Base-by-base conservation (phyloP, 2,888 invertebrate genomes). In the Acrobasis repandana region DNA sequence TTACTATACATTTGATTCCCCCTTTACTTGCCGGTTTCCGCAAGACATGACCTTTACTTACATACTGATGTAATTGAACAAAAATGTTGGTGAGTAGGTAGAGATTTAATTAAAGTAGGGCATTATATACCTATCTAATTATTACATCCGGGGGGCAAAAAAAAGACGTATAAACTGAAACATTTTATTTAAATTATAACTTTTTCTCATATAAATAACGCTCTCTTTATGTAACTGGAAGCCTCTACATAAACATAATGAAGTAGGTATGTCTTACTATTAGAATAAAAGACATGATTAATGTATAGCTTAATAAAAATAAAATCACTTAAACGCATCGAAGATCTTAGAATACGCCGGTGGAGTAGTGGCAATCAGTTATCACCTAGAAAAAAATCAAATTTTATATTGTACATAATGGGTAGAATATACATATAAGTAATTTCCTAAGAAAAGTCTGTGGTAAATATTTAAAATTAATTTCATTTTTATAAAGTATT, bases 161-260 rank as follows among this genome's bases (percentile, higher is more conserved):
- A 71, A 65, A 54, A 64, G 2, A 48, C 9, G 48, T 66, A 67
- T 77, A 77, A 87, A 89, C 86, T 86, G 84, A 89, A 88, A 88
- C 86, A 85, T 85, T 87, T 90, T 88, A 88, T 85, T 88, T 83
- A 88, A 86, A 85, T 85, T 83, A 87, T 85, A 90, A 88, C 79
- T 83, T 78, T 82, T 78, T 75, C 72, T 86, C 78, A 85, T 86
- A 88, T 90, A 90, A 87, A 90, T 90, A 88, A 88, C 81, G 83
- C 79, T 90, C 83, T 88, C 66, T 84, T 88, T 82, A 80, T 79
- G 72, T 82, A 87, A 86, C 77, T 90, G 91, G 91, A 92, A 92
- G 91, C 91, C 90, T 91, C 91, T 91, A 91, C 85, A 83, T 83
- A 84, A 84, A 83, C 79, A 82, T 76, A 78, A 72, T 77, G 79